Evolutionary conservation across 1,140 invertebrate species (phyloP).

Genomic region (Trachymyrmex cornetzi): DNA sequence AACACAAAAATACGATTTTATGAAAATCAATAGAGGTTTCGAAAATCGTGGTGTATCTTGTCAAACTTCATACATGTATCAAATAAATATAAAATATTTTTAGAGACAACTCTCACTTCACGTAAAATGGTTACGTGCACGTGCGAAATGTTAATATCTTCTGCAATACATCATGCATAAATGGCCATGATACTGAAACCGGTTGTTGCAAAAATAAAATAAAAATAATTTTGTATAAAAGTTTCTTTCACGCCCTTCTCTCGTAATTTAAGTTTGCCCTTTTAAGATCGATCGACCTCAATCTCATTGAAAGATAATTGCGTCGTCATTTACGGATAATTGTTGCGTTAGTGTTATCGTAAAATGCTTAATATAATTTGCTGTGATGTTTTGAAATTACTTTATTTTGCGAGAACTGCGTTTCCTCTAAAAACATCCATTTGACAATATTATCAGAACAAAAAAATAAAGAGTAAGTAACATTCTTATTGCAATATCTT

Average conservation of each 20-base stretch:
- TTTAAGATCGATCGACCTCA: conserved; percentile 9
- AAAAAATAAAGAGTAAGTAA: background rate
- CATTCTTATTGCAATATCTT: background rate
- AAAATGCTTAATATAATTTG: conserved; percentile 17
- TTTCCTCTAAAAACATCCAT: background rate
- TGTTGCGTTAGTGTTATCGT: conserved; percentile 25
- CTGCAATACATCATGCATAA: too few relatives aligned
- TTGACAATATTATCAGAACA: background rate
- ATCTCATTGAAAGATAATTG: conserved; percentile 45
- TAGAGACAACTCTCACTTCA: background rate
- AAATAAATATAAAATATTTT: background rate
- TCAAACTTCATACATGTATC: too few relatives aligned
- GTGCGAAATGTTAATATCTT: background rate
- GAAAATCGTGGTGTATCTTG: too few relatives aligned
- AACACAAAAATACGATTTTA: too few relatives aligned
- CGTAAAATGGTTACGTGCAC: background rate
- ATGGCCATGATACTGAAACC: background rate
- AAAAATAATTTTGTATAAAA: conserved; percentile 1
- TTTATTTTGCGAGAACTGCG: conserved; percentile 1
- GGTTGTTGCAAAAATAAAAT: background rate
- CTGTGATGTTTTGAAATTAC: conserved; percentile 11
- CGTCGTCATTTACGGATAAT: conserved; percentile 16
- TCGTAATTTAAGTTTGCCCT: conserved; percentile 6
- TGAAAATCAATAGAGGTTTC: too few relatives aligned
- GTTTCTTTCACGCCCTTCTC: background rate